Evolutionary conservation across 2,113 vertebrate genomes (phyloP), one percentile per base, ranked within the genome.

Genomic region (Calidris pygmaea): DNA sequence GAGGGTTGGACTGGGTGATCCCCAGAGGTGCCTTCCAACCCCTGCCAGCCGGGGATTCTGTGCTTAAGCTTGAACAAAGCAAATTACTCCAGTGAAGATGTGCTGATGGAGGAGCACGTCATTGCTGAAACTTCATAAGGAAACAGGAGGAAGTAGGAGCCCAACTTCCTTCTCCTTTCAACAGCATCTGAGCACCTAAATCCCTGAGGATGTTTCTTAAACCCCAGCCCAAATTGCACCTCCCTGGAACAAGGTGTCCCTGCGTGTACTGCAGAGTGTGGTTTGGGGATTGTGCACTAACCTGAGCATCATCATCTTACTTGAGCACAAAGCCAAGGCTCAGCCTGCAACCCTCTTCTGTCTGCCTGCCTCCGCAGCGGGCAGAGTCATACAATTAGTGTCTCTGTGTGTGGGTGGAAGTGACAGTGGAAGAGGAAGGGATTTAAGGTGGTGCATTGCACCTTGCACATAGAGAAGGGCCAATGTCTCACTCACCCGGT

Each of bases 61-160:
- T 53, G 52, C 15, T 53, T 53, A 41, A 48, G 9, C 27, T 7
- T 1, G 17, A 26, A 30, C 58, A 27, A 30, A 13, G 16, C 35
- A 18, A 10, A 3, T 0, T 5, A 2, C 3, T 58, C 19, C 37
- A 37, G 17, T 6, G 12, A 13, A 37, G 34, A 3, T 4, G 22
- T 6, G 22, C 6, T 52, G 41, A 7, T 9, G 9, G 32, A 29
- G 43, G 17, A 34, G 6, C 4, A 3, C 50, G 43, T 32, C 34
- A 14, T 19, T 26, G 30, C 12, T 43, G 24, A 52, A 53, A 29
- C 23, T 55, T 67, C 8, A 13, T 29, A 48, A 76, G 21, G 9
- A 30, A 34, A n/a, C 18, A 52, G 4, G 15, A 43, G 18, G 47
- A 63, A 50, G 35, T 1, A 53, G 10, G 8, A 11, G 1, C 10